These are phyloP conservation scores for Eulithis prunata DNA, from an alignment of 2,888 invertebrate species.

Conservation along the genomic window DNA sequence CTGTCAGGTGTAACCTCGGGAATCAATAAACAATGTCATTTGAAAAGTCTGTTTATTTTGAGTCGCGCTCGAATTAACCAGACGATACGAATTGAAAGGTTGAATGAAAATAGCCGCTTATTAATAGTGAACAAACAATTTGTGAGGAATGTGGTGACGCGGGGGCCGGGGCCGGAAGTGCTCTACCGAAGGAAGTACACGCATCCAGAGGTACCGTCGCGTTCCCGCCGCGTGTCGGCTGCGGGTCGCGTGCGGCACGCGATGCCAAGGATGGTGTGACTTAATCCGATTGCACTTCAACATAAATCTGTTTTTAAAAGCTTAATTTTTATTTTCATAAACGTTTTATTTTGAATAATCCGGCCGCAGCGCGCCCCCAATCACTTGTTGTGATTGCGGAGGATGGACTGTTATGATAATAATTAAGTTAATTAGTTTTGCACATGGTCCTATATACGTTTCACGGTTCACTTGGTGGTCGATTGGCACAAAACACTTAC, in stretches of 20 bases:
- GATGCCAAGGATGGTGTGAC: neutral
- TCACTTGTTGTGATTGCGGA: slow-evolving; percentile 2
- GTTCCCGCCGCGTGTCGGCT: neutral
- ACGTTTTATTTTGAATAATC: slow-evolving; percentile 1
- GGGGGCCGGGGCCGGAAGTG: slow-evolving; percentile 7
- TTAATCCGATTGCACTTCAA: slow-evolving; percentile 19
- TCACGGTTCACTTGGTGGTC: no score
- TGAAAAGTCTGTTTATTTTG: slow-evolving; percentile 23
- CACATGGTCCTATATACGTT: neutral
- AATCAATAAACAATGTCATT: slow-evolving; percentile 21
- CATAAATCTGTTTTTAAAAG: slow-evolving; percentile 25
- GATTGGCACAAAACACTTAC: neutral
- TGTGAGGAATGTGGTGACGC: slow-evolving; percentile 12
- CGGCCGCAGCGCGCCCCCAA: neutral
- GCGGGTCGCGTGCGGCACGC: slow-evolving; percentile 25
- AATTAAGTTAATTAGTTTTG: neutral
- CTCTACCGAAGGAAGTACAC: neutral
- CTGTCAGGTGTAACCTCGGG: slow-evolving; percentile 13
- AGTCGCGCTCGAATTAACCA: slow-evolving; percentile 23
- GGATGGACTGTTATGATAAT: slow-evolving; percentile 2
- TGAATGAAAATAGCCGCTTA: slow-evolving; percentile 24
- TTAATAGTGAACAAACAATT: slow-evolving; percentile 18
- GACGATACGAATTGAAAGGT: slow-evolving; percentile 27
- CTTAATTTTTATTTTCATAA: slow-evolving; percentile 10
- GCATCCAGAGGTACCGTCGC: neutral